Conservation (phyloP, 2,797 vertebrate species). For the Poeciliopsis presidionis region DNA sequence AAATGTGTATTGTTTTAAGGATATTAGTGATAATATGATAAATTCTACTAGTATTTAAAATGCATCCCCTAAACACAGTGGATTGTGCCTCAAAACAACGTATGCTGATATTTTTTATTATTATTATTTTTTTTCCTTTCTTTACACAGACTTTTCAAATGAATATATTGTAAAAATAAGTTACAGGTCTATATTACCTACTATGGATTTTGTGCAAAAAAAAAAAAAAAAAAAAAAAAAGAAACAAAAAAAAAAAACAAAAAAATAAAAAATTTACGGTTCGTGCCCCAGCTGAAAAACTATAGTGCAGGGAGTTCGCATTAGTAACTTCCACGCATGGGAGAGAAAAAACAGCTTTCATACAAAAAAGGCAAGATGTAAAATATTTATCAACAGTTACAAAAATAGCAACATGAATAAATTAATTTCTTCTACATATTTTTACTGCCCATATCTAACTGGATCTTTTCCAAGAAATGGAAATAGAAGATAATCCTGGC, state of each 20-base stretch:
- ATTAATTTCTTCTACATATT: slow-evolving; percentile 80
- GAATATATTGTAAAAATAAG: slow-evolving; percentile 65
- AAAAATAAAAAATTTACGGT: slow-evolving; percentile 44
- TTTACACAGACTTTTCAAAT: slow-evolving; percentile 31
- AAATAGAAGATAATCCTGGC: slow-evolving; percentile 58
- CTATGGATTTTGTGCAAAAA: slow-evolving; percentile 58
- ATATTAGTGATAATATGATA: slow-evolving; percentile 37
- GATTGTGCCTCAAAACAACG: slow-evolving; percentile 11
- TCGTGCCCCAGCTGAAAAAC: slow-evolving; percentile 56
- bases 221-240: slow-evolving; percentile 23
- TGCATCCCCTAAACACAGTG: slow-evolving; percentile 50
- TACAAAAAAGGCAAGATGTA: slow-evolving; percentile 76
- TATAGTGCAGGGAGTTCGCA: slow-evolving; percentile 64
- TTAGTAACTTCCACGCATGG: slow-evolving; percentile 78
- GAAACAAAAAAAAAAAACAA: slow-evolving; percentile 15
- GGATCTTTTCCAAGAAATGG: slow-evolving; percentile 55
- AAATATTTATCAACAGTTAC: slow-evolving; percentile 82
- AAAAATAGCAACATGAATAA: slow-evolving; percentile 84
- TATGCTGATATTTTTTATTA: background rate
- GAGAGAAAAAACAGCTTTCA: slow-evolving; percentile 57
- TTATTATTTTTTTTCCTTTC: background rate
- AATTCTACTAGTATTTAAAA: slow-evolving; percentile 45
- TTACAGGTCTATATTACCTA: slow-evolving; percentile 59
- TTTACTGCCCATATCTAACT: slow-evolving; percentile 48
- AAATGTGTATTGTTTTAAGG: slow-evolving; percentile 38